These are phyloP conservation scores for Euplexia lucipara DNA, from an alignment of 2,888 invertebrate species.

Conservation along the genomic window DNA sequence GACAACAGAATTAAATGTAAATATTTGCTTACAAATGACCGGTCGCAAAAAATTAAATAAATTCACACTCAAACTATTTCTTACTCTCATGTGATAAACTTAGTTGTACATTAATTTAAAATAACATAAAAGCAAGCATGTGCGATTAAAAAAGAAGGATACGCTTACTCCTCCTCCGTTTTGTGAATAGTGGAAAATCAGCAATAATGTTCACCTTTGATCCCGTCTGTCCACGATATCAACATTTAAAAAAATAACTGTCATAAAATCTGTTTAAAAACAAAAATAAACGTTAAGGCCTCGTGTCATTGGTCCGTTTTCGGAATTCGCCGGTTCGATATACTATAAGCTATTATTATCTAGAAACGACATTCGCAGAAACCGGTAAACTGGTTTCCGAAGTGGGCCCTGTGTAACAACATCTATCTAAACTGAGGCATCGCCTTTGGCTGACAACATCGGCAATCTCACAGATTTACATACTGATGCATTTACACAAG, in stretches of 20 bases:
- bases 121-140: not conserved
- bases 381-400: slow-evolving; percentile 73
- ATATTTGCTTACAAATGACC: not conserved
- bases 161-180: not conserved
- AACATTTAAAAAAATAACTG: slow-evolving; percentile 15
- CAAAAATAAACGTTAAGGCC: slow-evolving; percentile 10
- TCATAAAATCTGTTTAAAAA: slow-evolving; percentile 20
- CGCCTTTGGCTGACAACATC: slow-evolving; percentile 42
- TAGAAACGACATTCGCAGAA: slow-evolving; percentile 71
- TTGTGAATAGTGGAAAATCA: slow-evolving; percentile 1
- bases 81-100: too few relatives aligned
- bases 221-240: not conserved
- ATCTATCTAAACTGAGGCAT: slow-evolving; percentile 59
- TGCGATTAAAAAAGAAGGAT: not conserved
- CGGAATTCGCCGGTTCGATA: slow-evolving; percentile 64
- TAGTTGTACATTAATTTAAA: too few relatives aligned
- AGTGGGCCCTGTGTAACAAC: slow-evolving; percentile 58
- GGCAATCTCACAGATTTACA: slow-evolving; percentile 57
- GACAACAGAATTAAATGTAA: slow-evolving; percentile 11
- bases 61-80: too few relatives aligned
- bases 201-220: not conserved
- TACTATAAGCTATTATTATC: slow-evolving; percentile 66
- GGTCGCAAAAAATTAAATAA: not conserved
- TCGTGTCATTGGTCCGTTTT: slow-evolving; percentile 62
- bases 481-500: slow-evolving; percentile 57